Percentiles rank a stretch among this genome's conserved stretches.
phyloP scores from a whole-genome alignment of 2,113 vertebrate genomes.

The Bubo scandiacus region DNA sequence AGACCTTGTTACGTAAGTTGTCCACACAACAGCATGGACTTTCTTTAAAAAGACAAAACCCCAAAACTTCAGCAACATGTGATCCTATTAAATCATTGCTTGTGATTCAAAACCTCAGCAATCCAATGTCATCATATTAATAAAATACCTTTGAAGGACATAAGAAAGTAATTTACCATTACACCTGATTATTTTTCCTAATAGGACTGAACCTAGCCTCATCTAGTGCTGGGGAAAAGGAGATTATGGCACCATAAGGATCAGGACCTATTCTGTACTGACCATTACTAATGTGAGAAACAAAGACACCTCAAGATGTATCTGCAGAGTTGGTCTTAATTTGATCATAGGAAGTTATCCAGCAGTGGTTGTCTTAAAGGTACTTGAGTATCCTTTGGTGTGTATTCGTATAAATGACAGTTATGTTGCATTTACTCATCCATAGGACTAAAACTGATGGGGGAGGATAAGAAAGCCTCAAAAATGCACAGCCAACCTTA shows the following conservation, averaged over 20 bases:
- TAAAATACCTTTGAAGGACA: background rate
- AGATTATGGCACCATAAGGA: background rate
- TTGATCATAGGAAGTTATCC: background rate
- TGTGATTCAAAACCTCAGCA: background rate
- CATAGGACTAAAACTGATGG: background rate
- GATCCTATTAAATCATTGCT: background rate
- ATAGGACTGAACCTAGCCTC: background rate
- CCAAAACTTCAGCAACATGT: background rate
- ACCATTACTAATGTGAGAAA: background rate
- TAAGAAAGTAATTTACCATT: background rate
- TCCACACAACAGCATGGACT: background rate
- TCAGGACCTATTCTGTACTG: background rate
- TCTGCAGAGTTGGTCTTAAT: background rate
- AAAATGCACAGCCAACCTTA: background rate
- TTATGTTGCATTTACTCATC: background rate
- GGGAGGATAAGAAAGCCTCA: background rate
- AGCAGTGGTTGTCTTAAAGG: background rate
- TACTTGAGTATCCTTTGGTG: background rate
- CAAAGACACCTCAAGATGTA: background rate
- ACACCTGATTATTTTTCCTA: background rate
- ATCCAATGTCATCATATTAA: background rate
- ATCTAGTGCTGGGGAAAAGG: background rate
- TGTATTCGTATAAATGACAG: background rate
- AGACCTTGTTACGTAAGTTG: background rate
- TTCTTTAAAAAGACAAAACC: background rate